Percentiles rank a stretch among this genome's conserved stretches.
These are phyloP conservation scores for Garrulus glandarius DNA, from an alignment of 2,797 vertebrate species.

Conservation along the genomic window DNA sequence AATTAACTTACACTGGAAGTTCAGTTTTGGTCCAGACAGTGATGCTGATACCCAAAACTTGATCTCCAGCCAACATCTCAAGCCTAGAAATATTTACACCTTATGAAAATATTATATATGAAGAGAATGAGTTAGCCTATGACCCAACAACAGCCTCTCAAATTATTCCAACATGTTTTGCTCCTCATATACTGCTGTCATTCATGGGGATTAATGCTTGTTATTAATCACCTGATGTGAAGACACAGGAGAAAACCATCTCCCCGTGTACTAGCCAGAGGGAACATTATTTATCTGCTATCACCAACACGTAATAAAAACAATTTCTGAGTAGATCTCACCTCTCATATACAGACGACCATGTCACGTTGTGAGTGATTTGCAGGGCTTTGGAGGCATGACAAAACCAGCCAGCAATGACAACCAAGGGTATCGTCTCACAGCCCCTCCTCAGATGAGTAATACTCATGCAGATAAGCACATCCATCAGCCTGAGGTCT, in stretches of 20 bases:
- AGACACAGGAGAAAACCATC: neutral
- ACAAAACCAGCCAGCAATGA: constrained; percentile 30
- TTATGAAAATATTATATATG: neutral
- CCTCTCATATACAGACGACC: neutral
- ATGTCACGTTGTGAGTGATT: constrained; percentile 7
- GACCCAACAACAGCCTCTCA: constrained; percentile 33
- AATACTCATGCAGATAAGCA: neutral
- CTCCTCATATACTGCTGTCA: constrained; percentile 49
- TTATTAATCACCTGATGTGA: constrained; percentile 35
- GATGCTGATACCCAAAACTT: neutral
- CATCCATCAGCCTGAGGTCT: neutral
- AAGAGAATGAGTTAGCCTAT: constrained; percentile 5
- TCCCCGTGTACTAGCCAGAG: neutral
- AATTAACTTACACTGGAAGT: neutral
- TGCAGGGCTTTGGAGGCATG: neutral
- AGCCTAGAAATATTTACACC: neutral
- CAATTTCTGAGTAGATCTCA: constrained; percentile 40
- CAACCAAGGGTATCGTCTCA: constrained; percentile 2
- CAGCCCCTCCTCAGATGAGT: neutral
- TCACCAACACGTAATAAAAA: constrained; percentile 37
- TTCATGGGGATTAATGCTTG: constrained; percentile 17
- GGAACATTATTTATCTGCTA: constrained; percentile 38
- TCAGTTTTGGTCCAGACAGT: neutral
- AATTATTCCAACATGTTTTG: constrained; percentile 48
- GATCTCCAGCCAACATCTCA: neutral